Base-by-base conservation (phyloP, 2,797 vertebrate species). In the Astyanax mexicanus region DNA sequence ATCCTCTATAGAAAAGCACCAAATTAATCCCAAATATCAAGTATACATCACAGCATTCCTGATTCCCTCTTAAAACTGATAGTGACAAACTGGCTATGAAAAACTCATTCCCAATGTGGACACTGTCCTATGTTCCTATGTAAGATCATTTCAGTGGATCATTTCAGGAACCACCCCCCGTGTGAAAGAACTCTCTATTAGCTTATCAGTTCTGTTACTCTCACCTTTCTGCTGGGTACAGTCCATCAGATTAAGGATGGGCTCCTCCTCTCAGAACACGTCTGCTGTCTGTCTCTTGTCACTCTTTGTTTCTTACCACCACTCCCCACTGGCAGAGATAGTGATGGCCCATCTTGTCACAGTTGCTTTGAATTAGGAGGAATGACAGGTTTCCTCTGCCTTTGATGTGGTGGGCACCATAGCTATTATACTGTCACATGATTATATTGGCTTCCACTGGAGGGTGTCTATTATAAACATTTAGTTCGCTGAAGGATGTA, bases 161-260 rank as follows among this genome's bases (percentile, higher is more conserved):
- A 7, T 25, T n/a, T 19, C 25, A 52, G 23, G 17, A 23, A 12
- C 51, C 52, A 19, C 4, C 11, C 40, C 2, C n/a, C n/a, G n/a
- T n/a, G n/a, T n/a, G n/a, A n/a, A n/a, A n/a, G n/a, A n/a, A n/a
- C n/a, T n/a, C 40, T 1, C 40, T 42, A 40, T 4, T 2, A 12
- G 13, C 40, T 13, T 42, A 42, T 77, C 62, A 72, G 78, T 71
- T 75, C 35, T 62, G 42, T 27, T 11, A 32, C 13, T 17, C 40
- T 49, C 54, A 58, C 7, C 84, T 78, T 81, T 80, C 82, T 90
- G 88, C 85, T 88, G 86, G 85, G 84, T 54, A 76, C 79, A 77
- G 87, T 91, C 87, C 81, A 85, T 92, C 86, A 91, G 83, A 77
- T 81, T 76, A 64, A 80, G 83, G 75, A 78, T 75, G 84, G 81